Evolutionary conservation across 2,797 vertebrate species (phyloP), one percentile per base, ranked within the genome.

Genomic region (Sebastes nivosus): DNA sequence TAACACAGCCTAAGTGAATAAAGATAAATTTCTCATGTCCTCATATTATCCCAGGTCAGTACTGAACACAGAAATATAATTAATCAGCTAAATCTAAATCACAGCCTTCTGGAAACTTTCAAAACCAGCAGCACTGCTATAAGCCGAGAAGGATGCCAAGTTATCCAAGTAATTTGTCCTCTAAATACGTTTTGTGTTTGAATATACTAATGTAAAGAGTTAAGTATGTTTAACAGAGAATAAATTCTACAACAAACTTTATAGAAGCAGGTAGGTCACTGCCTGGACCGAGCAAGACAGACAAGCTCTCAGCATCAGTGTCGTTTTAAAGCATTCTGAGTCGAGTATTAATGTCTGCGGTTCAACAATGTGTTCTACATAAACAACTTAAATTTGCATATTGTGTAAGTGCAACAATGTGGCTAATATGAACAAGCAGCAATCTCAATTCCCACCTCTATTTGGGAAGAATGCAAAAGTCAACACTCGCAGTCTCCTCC

Each of bases 321-420:
- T 79, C 1, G 8, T 60, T 66, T 75, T 25, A 82, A 89, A 87
- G 83, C 80, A 66, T 89, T 90, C 42, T n/a, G 72, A 76, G 72
- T 79, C 2, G 65, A 70, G 69, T 60, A 66, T 80, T 84, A 82
- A 78, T 32, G 66, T 84, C 61, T 27, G 74, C 68, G 59, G 61
- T 77, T 67, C 79, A 75, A 84, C 36, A 58, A 67, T 12, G 64
- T 46, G 65, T 52, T 81, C 27, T 34, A 77, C 63, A 82, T 54
- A 54, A 86, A 85, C 67, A 87, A 91, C 80, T 86, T 64, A 82
- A 86, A 83, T 1, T 66, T 92, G 91, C 89, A 93, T 92, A 92
- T 83, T 77, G 75, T 76, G 65, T 75, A 82, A 88, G 85, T 92
- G 87, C 80, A 88, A 87, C 52, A 84, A 82, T 46, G 86, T 84